Conservation (phyloP, 2,113 vertebrate species). For the Rhinichthys klamathensis region DNA sequence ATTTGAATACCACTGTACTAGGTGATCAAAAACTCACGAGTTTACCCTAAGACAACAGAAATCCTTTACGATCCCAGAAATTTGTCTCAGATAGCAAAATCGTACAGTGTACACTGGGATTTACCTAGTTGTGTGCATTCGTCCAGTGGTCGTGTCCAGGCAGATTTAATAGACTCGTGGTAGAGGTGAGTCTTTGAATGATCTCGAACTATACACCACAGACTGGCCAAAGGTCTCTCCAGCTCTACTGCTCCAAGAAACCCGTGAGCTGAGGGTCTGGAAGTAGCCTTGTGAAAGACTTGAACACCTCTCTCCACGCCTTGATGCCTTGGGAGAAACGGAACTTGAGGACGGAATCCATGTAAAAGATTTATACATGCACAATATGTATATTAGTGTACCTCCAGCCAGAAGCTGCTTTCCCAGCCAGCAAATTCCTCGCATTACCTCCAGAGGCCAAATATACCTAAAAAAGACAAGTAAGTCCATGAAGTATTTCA, state of each 20-base stretch:
- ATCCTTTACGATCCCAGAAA: too few species aligned
- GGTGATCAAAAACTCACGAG: too few species aligned
- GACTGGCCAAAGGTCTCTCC: constrained; percentile 75
- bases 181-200: constrained; percentile 85
- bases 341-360: background rate
- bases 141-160: constrained; percentile 85
- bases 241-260: constrained; percentile 90
- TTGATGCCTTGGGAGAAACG: constrained; percentile 77
- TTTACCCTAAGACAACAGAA: too few species aligned
- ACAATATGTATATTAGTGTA: constrained; percentile 55
- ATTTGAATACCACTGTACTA: too few species aligned
- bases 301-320: constrained; percentile 85
- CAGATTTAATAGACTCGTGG: constrained; percentile 83
- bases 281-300: constrained; percentile 86
- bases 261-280: constrained; percentile 83
- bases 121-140: constrained; percentile 89
- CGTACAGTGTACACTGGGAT: constrained; percentile 36
- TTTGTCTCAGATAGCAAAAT: background rate
- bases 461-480: constrained; percentile 79
- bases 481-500: background rate
- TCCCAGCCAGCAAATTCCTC: constrained; percentile 80
- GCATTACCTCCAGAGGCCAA: constrained; percentile 85
- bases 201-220: constrained; percentile 87
- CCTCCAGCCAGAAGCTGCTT: constrained; percentile 88
- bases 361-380: constrained; percentile 3